Conservation (phyloP, 2,113 vertebrate genomes). For the Paralichthys olivaceus region DNA sequence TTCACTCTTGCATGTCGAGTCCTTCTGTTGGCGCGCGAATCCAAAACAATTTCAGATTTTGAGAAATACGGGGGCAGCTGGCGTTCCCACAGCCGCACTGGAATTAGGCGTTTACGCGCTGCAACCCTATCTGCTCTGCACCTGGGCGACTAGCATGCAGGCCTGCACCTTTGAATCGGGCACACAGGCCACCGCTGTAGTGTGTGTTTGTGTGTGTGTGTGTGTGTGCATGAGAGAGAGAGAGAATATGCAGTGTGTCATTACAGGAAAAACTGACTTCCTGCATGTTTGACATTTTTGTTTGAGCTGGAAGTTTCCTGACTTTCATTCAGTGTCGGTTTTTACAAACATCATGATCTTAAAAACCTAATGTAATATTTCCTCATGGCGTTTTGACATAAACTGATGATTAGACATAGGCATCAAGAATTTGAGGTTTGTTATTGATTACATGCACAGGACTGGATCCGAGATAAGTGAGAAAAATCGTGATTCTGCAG, state of each 20-base stretch:
- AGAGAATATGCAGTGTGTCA: background rate
- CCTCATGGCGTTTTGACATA: background rate
- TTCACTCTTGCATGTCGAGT: conserved; percentile 80
- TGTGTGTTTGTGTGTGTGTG: conserved; percentile 16
- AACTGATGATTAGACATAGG: background rate
- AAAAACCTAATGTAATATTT: background rate
- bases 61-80: conserved; percentile 88
- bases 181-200: conserved; percentile 44
- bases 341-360: background rate
- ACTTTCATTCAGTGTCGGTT: background rate
- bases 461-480: background rate
- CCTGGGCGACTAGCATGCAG: conserved; percentile 87
- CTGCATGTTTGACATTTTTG: conserved; percentile 29
- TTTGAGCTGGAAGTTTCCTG: background rate
- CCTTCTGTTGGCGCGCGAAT: conserved; percentile 81
- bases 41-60: conserved; percentile 82
- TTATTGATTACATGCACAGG: too few relatives aligned
- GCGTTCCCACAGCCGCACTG: conserved; percentile 83
- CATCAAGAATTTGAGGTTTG: background rate
- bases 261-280: conserved; percentile 2
- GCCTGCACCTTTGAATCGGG: conserved; percentile 85
- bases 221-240: background rate
- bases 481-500: background rate
- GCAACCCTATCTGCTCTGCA: conserved; percentile 89
- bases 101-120: conserved; percentile 80